phyloP scores from a whole-genome alignment of 2,888 invertebrate species.

The Amphipyra tragopoginis region DNA sequence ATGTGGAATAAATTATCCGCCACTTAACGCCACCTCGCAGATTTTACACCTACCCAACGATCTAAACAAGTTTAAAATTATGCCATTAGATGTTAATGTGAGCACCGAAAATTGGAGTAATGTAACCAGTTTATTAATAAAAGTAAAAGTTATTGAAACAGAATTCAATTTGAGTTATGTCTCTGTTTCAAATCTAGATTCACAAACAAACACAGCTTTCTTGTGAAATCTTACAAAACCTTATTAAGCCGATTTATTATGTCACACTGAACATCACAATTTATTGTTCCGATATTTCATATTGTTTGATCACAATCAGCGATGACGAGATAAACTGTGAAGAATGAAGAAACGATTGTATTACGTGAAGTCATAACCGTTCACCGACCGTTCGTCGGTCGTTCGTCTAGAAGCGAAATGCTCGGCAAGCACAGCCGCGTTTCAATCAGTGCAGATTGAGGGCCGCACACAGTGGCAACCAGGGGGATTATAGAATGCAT shows the following conservation, averaged over 20 bases:
- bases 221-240: conserved; percentile 23
- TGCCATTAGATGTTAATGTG: conserved; percentile 35
- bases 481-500: conserved; percentile 81
- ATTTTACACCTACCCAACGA: conserved; percentile 64
- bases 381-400: conserved; percentile 40
- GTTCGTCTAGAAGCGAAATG: conserved; percentile 68
- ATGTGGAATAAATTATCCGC: conserved; percentile 86
- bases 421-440: conserved; percentile 78
- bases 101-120: conserved; percentile 26
- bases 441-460: conserved; percentile 86
- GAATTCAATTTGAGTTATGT: conserved; percentile 25
- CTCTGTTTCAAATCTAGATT: conserved; percentile 4
- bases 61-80: conserved; percentile 51
- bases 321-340: conserved; percentile 41
- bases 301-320: conserved; percentile 39
- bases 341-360: conserved; percentile 35
- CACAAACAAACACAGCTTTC: conserved; percentile 16
- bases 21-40: conserved; percentile 77
- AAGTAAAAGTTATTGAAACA: conserved; percentile 21
- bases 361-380: conserved; percentile 40
- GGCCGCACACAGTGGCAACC: conserved; percentile 65
- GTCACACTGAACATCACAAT: conserved; percentile 21
- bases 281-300: conserved; percentile 30
- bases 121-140: conserved; percentile 30
- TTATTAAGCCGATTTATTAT: conserved; percentile 21